phyloP scores from a whole-genome alignment of 2,113 vertebrate species.

The Cinclus cinclus region DNA sequence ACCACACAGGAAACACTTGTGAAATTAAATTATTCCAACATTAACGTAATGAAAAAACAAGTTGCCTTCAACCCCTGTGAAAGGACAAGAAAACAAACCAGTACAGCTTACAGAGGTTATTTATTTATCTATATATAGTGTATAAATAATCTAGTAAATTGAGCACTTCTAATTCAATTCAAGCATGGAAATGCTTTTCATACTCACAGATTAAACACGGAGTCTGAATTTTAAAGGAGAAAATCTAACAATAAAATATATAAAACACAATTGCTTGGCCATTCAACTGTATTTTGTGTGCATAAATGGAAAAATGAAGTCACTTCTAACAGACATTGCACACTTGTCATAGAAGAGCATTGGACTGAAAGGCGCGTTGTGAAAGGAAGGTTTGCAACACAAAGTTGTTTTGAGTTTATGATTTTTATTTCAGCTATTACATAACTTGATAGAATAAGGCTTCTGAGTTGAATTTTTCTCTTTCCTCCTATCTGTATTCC shows the following conservation, averaged over 20 bases:
- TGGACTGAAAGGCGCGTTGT: neutral
- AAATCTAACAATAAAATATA: neutral
- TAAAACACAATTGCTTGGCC: neutral
- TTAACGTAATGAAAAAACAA: neutral
- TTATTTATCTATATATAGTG: neutral
- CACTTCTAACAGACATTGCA: neutral
- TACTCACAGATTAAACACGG: neutral
- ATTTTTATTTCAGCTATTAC: conserved; percentile 11
- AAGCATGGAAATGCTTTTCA: neutral
- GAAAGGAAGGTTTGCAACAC: neutral
- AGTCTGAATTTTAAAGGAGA: neutral
- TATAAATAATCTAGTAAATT: neutral
- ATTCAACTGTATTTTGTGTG: neutral
- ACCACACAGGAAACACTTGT: neutral
- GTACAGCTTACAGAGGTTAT: neutral
- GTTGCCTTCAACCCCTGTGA: neutral
- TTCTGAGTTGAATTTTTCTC: neutral
- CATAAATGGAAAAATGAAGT: neutral
- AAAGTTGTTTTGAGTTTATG: neutral
- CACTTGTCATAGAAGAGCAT: neutral
- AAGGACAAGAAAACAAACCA: neutral
- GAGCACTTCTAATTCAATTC: neutral
- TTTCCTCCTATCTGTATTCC: neutral
- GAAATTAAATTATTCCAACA: neutral
- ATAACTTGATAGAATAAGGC: neutral